Evolutionary conservation across 1,140 invertebrate genomes (phyloP).

Genomic region (Triops cancriformis): DNA sequence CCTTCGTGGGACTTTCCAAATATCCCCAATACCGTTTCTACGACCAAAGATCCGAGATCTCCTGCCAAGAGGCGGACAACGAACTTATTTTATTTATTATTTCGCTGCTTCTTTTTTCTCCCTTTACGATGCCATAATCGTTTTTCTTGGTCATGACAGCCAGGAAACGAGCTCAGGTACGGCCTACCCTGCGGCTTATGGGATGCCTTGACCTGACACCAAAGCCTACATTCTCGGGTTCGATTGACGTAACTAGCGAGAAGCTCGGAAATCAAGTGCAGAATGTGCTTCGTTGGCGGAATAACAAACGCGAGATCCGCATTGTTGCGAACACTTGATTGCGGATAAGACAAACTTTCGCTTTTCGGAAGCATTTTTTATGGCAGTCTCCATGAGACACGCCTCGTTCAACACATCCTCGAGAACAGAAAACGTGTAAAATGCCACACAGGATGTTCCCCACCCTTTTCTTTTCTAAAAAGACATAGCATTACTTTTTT

Average conservation of each 20-base stretch:
- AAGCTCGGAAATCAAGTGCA: neutral
- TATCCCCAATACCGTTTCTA: too few relatives aligned
- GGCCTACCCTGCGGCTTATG: constrained; percentile 3
- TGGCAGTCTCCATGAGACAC: neutral
- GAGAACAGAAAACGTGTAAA: neutral
- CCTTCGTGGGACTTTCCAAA: too few relatives aligned
- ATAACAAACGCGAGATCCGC: neutral
- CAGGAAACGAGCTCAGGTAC: neutral
- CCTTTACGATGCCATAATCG: neutral
- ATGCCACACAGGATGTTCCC: neutral
- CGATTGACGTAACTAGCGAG: neutral
- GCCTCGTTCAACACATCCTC: neutral
- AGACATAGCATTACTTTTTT: neutral
- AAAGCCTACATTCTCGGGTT: constrained; percentile 2
- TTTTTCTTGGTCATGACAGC: neutral
- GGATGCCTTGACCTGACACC: constrained; percentile 9
- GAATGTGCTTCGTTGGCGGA: neutral
- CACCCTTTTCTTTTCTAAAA: neutral
- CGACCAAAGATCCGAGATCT: neutral
- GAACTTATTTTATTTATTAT: neutral
- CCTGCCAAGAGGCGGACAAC: neutral
- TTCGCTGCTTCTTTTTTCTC: neutral
- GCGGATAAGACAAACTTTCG: neutral
- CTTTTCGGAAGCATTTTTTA: neutral
- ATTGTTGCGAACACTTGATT: neutral